Evolutionary conservation across 2,888 invertebrate species (phyloP).

Genomic region (Scrobipalpa atriplicella): DNA sequence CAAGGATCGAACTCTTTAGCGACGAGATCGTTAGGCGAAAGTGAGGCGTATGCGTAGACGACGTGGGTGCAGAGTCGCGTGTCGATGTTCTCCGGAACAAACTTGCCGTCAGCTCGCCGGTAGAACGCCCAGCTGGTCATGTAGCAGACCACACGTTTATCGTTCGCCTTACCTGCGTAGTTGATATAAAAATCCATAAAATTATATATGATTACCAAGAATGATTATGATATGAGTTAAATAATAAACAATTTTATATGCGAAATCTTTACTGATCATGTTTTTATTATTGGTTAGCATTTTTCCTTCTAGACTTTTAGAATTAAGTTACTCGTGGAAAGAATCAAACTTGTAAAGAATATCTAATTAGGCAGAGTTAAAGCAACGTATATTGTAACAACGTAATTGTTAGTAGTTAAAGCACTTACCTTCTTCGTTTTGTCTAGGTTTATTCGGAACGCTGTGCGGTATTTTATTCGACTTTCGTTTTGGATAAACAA

Average conservation of each 20-base stretch:
- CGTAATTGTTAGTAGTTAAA: not conserved
- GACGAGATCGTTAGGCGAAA: slow-evolving; percentile 90
- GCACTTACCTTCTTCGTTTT: slow-evolving; percentile 7
- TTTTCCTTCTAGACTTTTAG: no score
- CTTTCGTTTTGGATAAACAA: slow-evolving; percentile 6
- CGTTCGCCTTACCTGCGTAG: slow-evolving; percentile 60
- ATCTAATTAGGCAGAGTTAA: no score
- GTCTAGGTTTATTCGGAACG: not conserved
- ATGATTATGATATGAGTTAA: no score
- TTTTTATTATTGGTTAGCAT: no score
- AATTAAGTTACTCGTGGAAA: no score
- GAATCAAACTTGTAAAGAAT: no score
- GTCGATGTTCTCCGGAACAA: slow-evolving; percentile 93
- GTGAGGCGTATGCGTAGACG: slow-evolving; percentile 94
- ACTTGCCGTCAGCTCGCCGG: slow-evolving; percentile 91
- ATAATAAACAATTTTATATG: no score
- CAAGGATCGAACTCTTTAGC: slow-evolving; percentile 93
- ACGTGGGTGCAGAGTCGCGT: slow-evolving; percentile 92
- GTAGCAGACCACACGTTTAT: slow-evolving; percentile 89
- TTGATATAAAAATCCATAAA: not conserved
- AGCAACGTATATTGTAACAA: not conserved
- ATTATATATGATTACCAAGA: not conserved
- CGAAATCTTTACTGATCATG: no score
- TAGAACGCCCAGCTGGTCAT: slow-evolving; percentile 96
- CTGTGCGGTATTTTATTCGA: not conserved